Evolutionary conservation across 1,140 invertebrate species (phyloP), one percentile per base, ranked within the genome.

Genomic region (Euura lappo): DNA sequence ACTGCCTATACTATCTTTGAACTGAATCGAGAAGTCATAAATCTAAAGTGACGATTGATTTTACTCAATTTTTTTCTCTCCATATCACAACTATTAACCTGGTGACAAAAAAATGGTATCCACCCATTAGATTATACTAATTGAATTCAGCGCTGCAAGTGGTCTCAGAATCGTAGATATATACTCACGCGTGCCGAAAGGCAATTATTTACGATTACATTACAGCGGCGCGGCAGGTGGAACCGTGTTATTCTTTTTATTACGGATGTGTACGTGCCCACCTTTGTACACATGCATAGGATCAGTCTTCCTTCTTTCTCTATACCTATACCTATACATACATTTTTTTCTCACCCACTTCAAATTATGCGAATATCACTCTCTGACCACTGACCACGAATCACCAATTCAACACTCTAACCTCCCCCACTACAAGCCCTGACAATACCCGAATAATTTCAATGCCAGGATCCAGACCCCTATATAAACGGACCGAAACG

Each of bases 401-500:
- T 28, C 28, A 1, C 0, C 28, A 28, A 28, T 28, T 28, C 28
- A 28, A 28, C 28, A 1, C 66, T 44, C 13, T 8, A 42, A 13
- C 28, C 66, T 42, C 66, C 66, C 11, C 66, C 66, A 68, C 66
- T 28, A 42, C 8, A 68, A 11, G 51, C 51, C 8, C 51, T 28
- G 28, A 28, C 51, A 2, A 68, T 5, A 68, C 66, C 13, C 28
- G 66, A 28, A 44, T 68, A n/a, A 68, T 68, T 28, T 28, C 66
- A 68, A 68, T 68, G 66, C 44, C 66, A 68, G 66, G 66, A 68
- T 13, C 66, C 66, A 42, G 13, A 28, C 28, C 66, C 28, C 28
- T 68, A 68, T 68, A 68, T 68, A 68, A 68, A 68, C 66, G 11
- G 66, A 8, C 66, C 66, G 44, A 68, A 68, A 11, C 8, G 10